Base-by-base conservation (phyloP, 2,888 invertebrate species). In the Nomada ferruginata region DNA sequence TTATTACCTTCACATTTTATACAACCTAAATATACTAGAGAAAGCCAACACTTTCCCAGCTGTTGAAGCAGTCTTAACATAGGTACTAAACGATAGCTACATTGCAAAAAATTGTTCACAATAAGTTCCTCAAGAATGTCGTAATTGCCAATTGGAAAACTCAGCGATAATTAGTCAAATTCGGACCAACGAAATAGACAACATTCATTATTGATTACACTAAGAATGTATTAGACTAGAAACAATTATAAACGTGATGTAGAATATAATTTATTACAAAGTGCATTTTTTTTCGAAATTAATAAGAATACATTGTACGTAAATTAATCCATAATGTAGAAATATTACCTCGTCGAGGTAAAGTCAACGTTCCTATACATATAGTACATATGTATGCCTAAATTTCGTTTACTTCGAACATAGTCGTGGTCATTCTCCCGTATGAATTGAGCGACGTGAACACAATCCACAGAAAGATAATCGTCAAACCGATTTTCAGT, bases 381-480 rank as follows among this genome's bases (percentile, higher is more conserved):
- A 10, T n/a, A 63, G 20, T 11, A 44, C 53, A 10, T 11, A 9
- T 15, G 53, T 11, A 9, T 15, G 53, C 23, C 52, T 82, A 80
- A 52, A 82, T 63, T 15, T 80, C 81, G 13, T 66, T 50, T 4
- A 69, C n/a, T 5, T 82, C 76, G 55, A 80, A 60, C 1, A 47
- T 2, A 0, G 75, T 60, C 0, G 66, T 13, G 0, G 55, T 72
- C 2, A 59, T n/a, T 73, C 60, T 29, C 18, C 2, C 47, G 50
- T 1, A 44, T 0, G 89, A 76, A 5, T 75, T 72, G 7, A 88
- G 69, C 84, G 89, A 90, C 0, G 84, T 87, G 61, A 92, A 93
- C 3, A 91, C 20, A 47, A 91, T 57, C 91, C 93, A 94, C 1
- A 73, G 52, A 11, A 91, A 9, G 0, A 92, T 60, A n/a, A 85